A percentile compares a stretch with the other conserved stretches of the same genome.
Evolutionary conservation across 2,888 invertebrate species (phyloP).

Genomic region (Oxycera nigricornis): DNA sequence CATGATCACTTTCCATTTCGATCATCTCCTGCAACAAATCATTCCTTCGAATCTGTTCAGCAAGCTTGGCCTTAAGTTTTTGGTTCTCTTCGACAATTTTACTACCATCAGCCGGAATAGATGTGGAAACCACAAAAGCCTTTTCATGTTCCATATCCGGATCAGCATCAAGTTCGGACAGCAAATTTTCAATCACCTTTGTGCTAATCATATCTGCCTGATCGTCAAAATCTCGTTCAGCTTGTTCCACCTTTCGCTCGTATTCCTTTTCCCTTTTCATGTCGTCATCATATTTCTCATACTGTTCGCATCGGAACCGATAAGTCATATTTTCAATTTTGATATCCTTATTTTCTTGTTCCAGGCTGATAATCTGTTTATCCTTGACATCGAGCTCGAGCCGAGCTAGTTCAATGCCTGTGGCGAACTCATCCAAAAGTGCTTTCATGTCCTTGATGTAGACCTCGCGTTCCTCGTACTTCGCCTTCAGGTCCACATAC

Average conservation of each 20-base stretch:
- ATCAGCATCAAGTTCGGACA: constrained; percentile 42
- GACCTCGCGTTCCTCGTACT: constrained; percentile 60
- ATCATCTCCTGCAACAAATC: constrained; percentile 48
- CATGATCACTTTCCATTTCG: constrained; percentile 47
- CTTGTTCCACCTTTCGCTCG: constrained; percentile 39
- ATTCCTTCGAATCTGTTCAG: constrained; percentile 46
- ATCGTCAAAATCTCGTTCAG: constrained; percentile 42
- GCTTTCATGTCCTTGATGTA: constrained; percentile 62
- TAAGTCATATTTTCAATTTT: constrained; percentile 60
- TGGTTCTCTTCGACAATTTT: constrained; percentile 47
- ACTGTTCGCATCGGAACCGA: constrained; percentile 51
- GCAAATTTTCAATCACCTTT: constrained; percentile 46
- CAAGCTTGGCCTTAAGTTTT: constrained; percentile 46
- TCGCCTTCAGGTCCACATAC: constrained; percentile 59
- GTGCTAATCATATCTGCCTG: constrained; percentile 44
- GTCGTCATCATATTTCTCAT: constrained; percentile 39
- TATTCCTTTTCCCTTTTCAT: constrained; percentile 12
- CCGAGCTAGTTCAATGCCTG: constrained; percentile 60
- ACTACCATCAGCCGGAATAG: neutral
- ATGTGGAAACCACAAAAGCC: neutral
- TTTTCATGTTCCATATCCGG: constrained; percentile 29
- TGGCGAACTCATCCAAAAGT: constrained; percentile 60
- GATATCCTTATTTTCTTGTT: constrained; percentile 59
- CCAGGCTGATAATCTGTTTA: constrained; percentile 55
- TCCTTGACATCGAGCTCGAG: constrained; percentile 61